Evolutionary conservation across 2,113 vertebrate genomes (phyloP).

Genomic region (Catharus minimus): DNA sequence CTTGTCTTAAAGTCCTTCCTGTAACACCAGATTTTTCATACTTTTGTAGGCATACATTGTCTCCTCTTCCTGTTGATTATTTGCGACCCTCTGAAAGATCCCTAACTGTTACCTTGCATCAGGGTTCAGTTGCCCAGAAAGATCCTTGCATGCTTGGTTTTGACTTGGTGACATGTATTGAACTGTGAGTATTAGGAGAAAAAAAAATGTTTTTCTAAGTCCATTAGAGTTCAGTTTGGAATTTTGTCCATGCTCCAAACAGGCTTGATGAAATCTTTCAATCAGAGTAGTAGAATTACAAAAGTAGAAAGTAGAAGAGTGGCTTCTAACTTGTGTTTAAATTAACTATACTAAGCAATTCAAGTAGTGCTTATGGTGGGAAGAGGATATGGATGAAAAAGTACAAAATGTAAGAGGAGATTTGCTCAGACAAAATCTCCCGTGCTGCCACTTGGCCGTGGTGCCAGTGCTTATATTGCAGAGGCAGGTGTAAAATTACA

Average conservation of each 20-base stretch:
- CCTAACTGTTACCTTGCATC: constrained; percentile 83
- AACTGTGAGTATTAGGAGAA: constrained; percentile 83
- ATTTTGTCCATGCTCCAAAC: background rate
- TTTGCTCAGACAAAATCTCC: background rate
- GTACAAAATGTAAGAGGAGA: background rate
- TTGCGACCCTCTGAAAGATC: constrained; percentile 80
- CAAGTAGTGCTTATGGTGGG: background rate
- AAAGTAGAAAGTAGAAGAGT: background rate
- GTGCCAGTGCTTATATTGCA: background rate
- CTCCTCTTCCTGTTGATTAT: constrained; percentile 82
- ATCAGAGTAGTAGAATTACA: background rate
- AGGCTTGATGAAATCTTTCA: background rate
- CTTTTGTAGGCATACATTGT: constrained; percentile 76
- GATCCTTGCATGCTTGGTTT: constrained; percentile 89
- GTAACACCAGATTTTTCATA: background rate
- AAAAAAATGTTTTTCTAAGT: background rate
- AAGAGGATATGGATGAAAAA: background rate
- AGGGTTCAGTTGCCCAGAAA: constrained; percentile 87
- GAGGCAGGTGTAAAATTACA: background rate
- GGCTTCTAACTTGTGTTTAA: background rate
- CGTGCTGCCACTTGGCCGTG: background rate
- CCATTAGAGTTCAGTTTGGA: background rate
- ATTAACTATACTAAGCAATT: background rate
- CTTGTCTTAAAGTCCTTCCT: background rate
- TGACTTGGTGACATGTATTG: constrained; percentile 88